Conservation (phyloP, 2,797 vertebrate species). For the Etheostoma nigrum region DNA sequence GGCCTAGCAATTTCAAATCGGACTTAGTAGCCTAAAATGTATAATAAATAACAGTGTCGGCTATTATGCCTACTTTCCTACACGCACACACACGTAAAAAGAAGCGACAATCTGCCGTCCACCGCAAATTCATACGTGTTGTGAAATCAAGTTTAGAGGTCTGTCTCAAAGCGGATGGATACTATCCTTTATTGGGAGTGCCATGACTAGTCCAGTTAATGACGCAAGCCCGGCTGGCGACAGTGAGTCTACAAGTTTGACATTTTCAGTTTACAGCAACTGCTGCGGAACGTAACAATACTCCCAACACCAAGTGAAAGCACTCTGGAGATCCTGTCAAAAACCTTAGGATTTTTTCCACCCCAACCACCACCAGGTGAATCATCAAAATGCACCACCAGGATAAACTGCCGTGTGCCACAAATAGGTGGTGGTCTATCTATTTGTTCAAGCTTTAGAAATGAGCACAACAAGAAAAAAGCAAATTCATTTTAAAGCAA, state of each 20-base stretch:
- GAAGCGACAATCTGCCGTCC: not conserved
- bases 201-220: constrained; percentile 87
- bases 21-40: not conserved
- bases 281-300: constrained; percentile 85
- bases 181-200: constrained; percentile 81
- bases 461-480: not conserved
- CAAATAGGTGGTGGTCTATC: constrained; percentile 19
- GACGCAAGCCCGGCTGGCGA: constrained; percentile 89
- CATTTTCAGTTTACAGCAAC: constrained; percentile 91
- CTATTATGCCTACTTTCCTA: not conserved
- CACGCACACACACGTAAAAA: not conserved
- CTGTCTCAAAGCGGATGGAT: constrained; percentile 84
- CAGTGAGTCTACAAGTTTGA: constrained; percentile 90
- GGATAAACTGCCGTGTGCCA: not conserved
- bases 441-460: not conserved
- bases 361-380: constrained; percentile 47
- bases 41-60: not conserved
- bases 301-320: constrained; percentile 64
- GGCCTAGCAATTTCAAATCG: not conserved
- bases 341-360: not conserved
- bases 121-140: not conserved
- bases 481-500: not conserved
- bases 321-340: constrained; percentile 38
- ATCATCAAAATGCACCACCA: constrained; percentile 11
- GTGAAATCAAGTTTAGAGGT: constrained; percentile 13